Conservation (phyloP, 2,888 invertebrate species). For the Drosophila robusta region DNA sequence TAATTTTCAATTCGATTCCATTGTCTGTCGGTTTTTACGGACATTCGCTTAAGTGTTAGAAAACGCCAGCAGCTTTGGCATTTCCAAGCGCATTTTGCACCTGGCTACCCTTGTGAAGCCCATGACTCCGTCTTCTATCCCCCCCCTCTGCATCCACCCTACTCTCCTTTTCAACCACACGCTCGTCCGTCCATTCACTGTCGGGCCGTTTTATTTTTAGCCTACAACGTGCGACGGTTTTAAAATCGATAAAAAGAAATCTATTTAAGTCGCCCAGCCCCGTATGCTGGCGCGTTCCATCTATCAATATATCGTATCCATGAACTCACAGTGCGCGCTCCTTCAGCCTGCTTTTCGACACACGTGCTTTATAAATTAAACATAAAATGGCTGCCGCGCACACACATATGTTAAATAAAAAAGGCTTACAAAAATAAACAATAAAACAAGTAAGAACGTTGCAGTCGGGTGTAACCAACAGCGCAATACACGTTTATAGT, state of each 20-base stretch:
- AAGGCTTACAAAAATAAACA: slow-evolving; percentile 59
- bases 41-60: slow-evolving; percentile 34
- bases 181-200: slow-evolving; percentile 19
- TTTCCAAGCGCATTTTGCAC: slow-evolving; percentile 74
- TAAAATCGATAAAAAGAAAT: slow-evolving; percentile 73
- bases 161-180: slow-evolving; percentile 3
- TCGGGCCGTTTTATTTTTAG: slow-evolving; percentile 74
- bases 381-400: slow-evolving; percentile 64
- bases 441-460: slow-evolving; percentile 4
- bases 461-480: not conserved
- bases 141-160: slow-evolving; percentile 4
- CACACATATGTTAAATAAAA: slow-evolving; percentile 49
- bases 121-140: slow-evolving; percentile 1
- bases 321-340: slow-evolving; percentile 17
- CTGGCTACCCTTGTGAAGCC: slow-evolving; percentile 41
- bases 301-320: slow-evolving; percentile 42
- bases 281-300: slow-evolving; percentile 38
- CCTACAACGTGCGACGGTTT: slow-evolving; percentile 64
- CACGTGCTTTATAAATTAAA: slow-evolving; percentile 74
- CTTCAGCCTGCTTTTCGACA: slow-evolving; percentile 40
- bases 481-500: too few relatives aligned
- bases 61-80: slow-evolving; percentile 73
- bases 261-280: slow-evolving; percentile 68
- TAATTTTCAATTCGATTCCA: slow-evolving; percentile 72
- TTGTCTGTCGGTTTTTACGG: slow-evolving; percentile 40